Evolutionary conservation across 2,113 vertebrate species (phyloP).

Genomic region (Carlito syrichta): DNA sequence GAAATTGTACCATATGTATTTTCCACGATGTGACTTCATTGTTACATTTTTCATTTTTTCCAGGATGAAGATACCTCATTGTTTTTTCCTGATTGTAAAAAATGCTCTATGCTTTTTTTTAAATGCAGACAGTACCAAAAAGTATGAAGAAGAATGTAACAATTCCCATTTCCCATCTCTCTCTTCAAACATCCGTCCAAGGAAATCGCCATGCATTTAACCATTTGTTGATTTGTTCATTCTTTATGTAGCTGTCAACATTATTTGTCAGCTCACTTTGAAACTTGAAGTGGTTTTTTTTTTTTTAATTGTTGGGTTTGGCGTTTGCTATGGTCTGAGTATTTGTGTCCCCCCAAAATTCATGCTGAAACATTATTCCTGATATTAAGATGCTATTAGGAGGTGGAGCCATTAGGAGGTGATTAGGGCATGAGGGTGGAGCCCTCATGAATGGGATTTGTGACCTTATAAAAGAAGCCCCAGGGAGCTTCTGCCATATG

Average conservation of each 20-base stretch:
- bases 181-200: neutral
- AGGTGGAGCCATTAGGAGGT: neutral
- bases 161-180: neutral
- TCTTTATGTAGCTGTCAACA: neutral
- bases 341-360: neutral
- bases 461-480: neutral
- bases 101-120: neutral
- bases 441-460: neutral
- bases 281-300: neutral
- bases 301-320: neutral
- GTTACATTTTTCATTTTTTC: neutral
- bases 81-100: conserved; percentile 7
- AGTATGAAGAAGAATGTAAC: neutral
- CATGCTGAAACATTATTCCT: neutral
- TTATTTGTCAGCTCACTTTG: neutral
- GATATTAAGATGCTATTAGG: neutral
- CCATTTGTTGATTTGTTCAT: neutral
- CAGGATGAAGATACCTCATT: neutral
- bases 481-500: neutral
- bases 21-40: neutral
- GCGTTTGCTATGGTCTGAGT: neutral
- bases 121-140: neutral
- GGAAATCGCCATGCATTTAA: neutral
- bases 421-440: neutral
- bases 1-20: neutral